A percentile compares a stretch with the other conserved stretches of the same genome.
Conservation (phyloP, 2,113 vertebrate genomes). For the Larimichthys polyactis region DNA sequence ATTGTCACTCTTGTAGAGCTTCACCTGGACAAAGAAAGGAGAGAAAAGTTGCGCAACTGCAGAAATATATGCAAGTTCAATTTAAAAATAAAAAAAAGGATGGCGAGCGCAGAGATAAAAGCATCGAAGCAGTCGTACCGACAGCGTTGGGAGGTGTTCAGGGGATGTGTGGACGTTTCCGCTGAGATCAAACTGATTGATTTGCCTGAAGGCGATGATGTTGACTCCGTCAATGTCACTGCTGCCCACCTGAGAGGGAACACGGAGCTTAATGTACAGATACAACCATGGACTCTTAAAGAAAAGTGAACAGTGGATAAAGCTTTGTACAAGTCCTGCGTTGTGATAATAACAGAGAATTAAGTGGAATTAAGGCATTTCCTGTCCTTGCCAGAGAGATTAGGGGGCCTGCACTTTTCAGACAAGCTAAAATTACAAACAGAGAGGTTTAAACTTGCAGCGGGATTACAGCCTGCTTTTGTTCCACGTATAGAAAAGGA, state of each 20-base stretch:
- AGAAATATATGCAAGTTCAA: neutral
- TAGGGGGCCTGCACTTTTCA: constrained; percentile 59
- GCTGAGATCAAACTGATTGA: constrained; percentile 97
- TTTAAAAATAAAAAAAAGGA: neutral
- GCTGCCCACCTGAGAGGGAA: constrained; percentile 88
- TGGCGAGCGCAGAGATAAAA: neutral
- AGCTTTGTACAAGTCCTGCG: constrained; percentile 55
- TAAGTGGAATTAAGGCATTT: constrained; percentile 72
- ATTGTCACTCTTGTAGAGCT: constrained; percentile 96
- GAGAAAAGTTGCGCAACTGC: neutral
- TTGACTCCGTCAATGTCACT: constrained; percentile 94
- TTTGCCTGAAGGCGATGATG: constrained; percentile 97
- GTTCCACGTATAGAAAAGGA: constrained; percentile 59
- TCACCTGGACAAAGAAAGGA: constrained; percentile 85
- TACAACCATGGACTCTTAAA: neutral
- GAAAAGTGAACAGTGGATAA: constrained; percentile 39
- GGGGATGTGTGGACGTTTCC: constrained; percentile 95
- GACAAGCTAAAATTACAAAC: constrained; percentile 62
- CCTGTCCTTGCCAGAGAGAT: constrained; percentile 54
- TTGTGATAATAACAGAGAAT: constrained; percentile 65
- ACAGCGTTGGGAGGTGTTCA: constrained; percentile 93
- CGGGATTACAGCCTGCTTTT: constrained; percentile 68
- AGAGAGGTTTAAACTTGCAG: constrained; percentile 61
- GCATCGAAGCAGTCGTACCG: constrained; percentile 82
- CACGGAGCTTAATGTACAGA: constrained; percentile 43